phyloP scores from a whole-genome alignment of 2,113 vertebrate genomes.

The Nothoprocta perdicaria region DNA sequence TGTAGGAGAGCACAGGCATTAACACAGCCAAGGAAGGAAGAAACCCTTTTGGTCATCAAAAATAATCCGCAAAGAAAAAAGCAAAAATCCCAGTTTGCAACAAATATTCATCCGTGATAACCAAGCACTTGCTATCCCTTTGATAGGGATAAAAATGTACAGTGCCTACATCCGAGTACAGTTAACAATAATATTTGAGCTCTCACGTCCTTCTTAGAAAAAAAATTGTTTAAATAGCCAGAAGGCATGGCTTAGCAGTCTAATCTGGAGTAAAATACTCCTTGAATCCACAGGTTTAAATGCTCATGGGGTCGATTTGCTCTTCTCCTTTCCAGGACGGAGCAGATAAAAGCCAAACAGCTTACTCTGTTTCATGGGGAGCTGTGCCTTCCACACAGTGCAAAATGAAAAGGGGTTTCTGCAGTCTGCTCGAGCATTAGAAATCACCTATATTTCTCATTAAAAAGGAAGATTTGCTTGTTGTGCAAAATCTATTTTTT shows the following conservation, averaged over 20 bases:
- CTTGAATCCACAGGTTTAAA: constrained; percentile 21
- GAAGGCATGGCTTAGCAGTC: constrained; percentile 1
- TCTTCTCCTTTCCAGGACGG: neutral
- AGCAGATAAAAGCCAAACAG: neutral
- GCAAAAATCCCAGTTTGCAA: neutral
- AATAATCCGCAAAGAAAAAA: neutral
- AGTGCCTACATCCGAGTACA: constrained; percentile 23
- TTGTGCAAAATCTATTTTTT: neutral
- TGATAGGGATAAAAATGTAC: neutral
- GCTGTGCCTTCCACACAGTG: neutral
- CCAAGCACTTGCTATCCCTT: neutral
- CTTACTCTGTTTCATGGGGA: neutral
- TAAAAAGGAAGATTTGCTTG: neutral
- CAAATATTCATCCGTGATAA: neutral
- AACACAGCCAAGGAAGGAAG: neutral
- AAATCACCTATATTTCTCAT: neutral
- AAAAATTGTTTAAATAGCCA: constrained; percentile 35
- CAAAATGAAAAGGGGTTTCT: neutral
- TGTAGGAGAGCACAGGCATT: neutral
- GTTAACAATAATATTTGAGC: constrained; percentile 59
- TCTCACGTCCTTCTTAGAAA: neutral
- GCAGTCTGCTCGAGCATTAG: neutral
- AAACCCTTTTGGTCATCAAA: neutral
- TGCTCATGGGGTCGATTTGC: neutral
- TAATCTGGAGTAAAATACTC: constrained; percentile 13